These are phyloP conservation scores for Plebejus anna DNA, from an alignment of 2,888 invertebrate genomes.

Conservation along the genomic window DNA sequence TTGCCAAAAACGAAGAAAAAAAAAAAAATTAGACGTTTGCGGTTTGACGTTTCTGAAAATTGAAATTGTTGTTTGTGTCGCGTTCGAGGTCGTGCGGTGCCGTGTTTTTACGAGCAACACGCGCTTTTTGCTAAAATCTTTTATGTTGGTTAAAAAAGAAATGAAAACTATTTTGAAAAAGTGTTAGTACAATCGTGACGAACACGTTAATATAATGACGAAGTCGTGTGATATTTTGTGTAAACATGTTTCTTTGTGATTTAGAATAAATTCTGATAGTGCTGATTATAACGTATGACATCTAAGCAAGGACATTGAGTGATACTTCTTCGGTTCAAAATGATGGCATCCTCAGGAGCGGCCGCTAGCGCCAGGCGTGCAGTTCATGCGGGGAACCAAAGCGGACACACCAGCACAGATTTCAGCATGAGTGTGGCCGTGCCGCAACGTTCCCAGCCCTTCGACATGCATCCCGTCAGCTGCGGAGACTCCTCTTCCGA, in stretches of 20 bases:
- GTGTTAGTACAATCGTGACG: slow-evolving; percentile 1
- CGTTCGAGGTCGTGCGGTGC: slow-evolving; percentile 9
- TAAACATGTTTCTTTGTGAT: slow-evolving; percentile 34
- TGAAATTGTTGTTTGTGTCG: slow-evolving; percentile 25
- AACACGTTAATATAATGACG: slow-evolving; percentile 17
- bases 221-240: background rate
- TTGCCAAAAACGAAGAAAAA: too few relatives aligned
- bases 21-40: background rate
- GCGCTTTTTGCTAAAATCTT: slow-evolving; percentile 17
- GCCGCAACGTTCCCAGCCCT: slow-evolving; percentile 47
- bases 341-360: slow-evolving; percentile 60
- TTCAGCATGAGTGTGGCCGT: slow-evolving; percentile 55
- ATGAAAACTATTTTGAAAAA: background rate
- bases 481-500: slow-evolving; percentile 71
- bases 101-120: slow-evolving; percentile 23
- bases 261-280: slow-evolving; percentile 38
- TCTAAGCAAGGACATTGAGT: slow-evolving; percentile 40
- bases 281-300: slow-evolving; percentile 37
- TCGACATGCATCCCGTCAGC: slow-evolving; percentile 49
- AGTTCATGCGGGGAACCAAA: slow-evolving; percentile 51
- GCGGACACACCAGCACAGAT: slow-evolving; percentile 48
- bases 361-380: slow-evolving; percentile 50
- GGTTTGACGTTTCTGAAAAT: background rate
- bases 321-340: slow-evolving; percentile 35
- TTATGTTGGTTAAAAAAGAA: background rate